Conservation (phyloP, 1,140 invertebrate genomes). For the Cherax destructor region DNA sequence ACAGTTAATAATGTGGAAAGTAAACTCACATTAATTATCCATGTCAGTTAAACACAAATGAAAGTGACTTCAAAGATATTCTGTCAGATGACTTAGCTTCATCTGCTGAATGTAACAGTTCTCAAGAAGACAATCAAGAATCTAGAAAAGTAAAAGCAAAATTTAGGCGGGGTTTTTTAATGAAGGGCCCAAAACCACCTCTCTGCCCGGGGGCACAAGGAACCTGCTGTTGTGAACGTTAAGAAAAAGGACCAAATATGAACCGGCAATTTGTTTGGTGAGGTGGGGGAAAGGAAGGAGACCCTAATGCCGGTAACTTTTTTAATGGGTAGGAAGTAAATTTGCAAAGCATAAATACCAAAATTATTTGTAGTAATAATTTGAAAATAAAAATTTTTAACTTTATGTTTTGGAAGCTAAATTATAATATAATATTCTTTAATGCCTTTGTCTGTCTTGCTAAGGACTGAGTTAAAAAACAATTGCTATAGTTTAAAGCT, state of each 20-base stretch:
- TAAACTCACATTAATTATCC: not conserved
- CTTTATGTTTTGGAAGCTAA: too few relatives aligned
- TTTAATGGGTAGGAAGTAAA: slow-evolving; percentile 76
- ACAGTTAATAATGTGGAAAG: not conserved
- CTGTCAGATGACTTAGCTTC: not conserved
- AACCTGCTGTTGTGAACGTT: slow-evolving; percentile 77
- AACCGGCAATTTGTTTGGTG: slow-evolving; percentile 78
- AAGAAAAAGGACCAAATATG: slow-evolving; percentile 79
- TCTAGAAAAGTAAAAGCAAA: slow-evolving; percentile 16
- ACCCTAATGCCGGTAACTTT: slow-evolving; percentile 78
- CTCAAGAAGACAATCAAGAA: not conserved
- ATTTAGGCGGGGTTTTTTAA: slow-evolving; percentile 58
- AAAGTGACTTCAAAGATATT: not conserved
- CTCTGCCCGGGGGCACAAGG: slow-evolving; percentile 78
- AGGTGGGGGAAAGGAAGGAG: slow-evolving; percentile 76
- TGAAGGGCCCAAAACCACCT: slow-evolving; percentile 72
- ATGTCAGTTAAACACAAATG: not conserved
- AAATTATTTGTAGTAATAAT: too few relatives aligned
- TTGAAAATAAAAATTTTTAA: too few relatives aligned
- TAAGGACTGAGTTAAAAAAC: too few relatives aligned
- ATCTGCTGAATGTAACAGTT: not conserved
- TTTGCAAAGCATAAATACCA: too few relatives aligned
- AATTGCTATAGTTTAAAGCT: too few relatives aligned
- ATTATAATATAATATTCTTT: too few relatives aligned
- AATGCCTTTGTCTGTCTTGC: too few relatives aligned